Evolutionary conservation across 2,113 vertebrate genomes (phyloP).

Genomic region (Pandion haliaetus): DNA sequence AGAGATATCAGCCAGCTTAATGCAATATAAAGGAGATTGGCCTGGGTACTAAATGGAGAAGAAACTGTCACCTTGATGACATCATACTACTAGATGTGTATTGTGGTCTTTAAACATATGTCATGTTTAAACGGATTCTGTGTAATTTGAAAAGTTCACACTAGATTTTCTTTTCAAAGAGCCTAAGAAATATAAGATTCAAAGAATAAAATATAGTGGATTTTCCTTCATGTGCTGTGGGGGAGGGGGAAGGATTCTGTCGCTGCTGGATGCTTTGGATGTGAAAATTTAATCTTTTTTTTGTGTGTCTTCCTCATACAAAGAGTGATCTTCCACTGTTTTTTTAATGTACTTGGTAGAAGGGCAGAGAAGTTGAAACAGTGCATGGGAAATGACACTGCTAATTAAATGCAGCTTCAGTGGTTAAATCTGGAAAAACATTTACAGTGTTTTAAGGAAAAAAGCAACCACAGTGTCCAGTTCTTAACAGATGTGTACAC

Average conservation of each 20-base stretch:
- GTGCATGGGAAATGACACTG: neutral
- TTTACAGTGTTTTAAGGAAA: neutral
- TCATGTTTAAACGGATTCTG: neutral
- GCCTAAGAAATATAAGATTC: neutral
- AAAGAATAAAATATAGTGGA: neutral
- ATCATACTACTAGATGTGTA: neutral
- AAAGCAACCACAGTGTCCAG: neutral
- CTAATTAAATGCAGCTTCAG: neutral
- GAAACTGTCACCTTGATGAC: neutral
- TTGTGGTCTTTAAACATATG: neutral
- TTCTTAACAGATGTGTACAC: neutral
- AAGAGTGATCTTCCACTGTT: neutral
- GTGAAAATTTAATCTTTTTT: neutral
- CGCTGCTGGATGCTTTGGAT: neutral
- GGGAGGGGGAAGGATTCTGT: neutral
- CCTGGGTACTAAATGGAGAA: neutral
- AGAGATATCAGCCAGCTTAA: neutral
- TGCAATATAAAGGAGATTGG: neutral
- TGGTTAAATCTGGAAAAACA: neutral
- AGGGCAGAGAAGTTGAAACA: neutral
- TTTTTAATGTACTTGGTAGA: neutral
- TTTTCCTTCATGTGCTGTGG: neutral
- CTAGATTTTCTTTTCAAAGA: neutral
- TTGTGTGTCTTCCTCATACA: neutral
- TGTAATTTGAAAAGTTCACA: neutral